A percentile compares a stretch with the other conserved stretches of the same genome.
phyloP scores from a whole-genome alignment of 1,140 invertebrate genomes.

The Pemphigus obesinymphae region DNA sequence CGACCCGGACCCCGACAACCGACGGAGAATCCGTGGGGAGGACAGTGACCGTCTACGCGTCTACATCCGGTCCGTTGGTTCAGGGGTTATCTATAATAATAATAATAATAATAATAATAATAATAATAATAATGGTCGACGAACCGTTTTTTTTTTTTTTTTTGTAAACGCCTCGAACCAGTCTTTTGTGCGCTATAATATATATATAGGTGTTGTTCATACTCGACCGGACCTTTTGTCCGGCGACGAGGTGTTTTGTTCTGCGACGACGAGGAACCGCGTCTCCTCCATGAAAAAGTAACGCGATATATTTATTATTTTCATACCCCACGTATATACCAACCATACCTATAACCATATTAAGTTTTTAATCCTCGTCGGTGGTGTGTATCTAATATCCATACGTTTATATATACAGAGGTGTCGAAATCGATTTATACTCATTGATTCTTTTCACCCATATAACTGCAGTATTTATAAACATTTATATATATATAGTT shows the following conservation, averaged over 20 bases:
- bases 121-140: too few species aligned
- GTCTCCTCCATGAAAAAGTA: background rate
- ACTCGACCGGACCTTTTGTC: conserved; percentile 5
- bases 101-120: too few species aligned
- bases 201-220: too few species aligned
- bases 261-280: background rate
- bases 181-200: background rate
- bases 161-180: background rate
- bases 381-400: too few species aligned
- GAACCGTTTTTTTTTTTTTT: background rate
- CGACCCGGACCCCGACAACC: too few species aligned
- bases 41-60: background rate
- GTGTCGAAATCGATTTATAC: background rate
- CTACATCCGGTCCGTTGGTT: conserved; percentile 10
- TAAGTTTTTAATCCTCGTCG: background rate
- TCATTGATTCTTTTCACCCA: background rate
- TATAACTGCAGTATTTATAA: too few species aligned
- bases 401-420: background rate
- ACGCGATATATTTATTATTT: background rate
- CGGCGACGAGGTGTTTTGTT: background rate
- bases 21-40: background rate
- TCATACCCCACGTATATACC: background rate
- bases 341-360: background rate
- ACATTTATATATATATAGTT: too few species aligned
- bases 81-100: background rate